Conservation (phyloP, 2,888 invertebrate genomes). For the Dorcus parallelipipedus region DNA sequence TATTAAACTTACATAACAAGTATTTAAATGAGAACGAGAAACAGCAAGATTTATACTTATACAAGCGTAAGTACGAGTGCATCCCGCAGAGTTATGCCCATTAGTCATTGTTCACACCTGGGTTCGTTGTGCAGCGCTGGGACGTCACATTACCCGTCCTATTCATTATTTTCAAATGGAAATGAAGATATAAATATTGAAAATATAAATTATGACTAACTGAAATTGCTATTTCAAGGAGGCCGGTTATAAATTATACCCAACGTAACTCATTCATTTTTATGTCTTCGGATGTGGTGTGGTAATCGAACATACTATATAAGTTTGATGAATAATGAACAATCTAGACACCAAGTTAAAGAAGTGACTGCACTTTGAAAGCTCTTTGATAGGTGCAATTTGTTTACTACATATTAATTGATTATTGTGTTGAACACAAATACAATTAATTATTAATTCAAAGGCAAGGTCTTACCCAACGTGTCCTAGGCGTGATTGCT, state of each 20-base stretch:
- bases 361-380: too few relatives aligned
- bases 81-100: slow-evolving; percentile 30
- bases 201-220: slow-evolving; percentile 22
- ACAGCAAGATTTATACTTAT: slow-evolving; percentile 29
- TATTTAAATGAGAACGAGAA: slow-evolving; percentile 30
- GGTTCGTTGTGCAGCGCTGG: slow-evolving; percentile 21
- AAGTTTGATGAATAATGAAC: too few relatives aligned
- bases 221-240: slow-evolving; percentile 11
- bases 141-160: slow-evolving; percentile 25
- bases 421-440: too few relatives aligned
- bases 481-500: too few relatives aligned
- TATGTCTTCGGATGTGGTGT: too few relatives aligned
- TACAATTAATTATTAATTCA: too few relatives aligned
- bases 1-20: slow-evolving; percentile 25
- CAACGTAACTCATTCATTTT: too few relatives aligned
- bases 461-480: too few relatives aligned
- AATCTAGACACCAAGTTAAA: too few relatives aligned
- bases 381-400: too few relatives aligned
- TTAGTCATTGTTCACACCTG: slow-evolving; percentile 38
- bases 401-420: too few relatives aligned
- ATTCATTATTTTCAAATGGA: slow-evolving; percentile 29
- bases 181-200: slow-evolving; percentile 35
- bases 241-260: not conserved
- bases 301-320: too few relatives aligned
- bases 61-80: slow-evolving; percentile 30